Evolutionary conservation across 2,888 invertebrate species (phyloP).

Genomic region (Odontomyia ornata): DNA sequence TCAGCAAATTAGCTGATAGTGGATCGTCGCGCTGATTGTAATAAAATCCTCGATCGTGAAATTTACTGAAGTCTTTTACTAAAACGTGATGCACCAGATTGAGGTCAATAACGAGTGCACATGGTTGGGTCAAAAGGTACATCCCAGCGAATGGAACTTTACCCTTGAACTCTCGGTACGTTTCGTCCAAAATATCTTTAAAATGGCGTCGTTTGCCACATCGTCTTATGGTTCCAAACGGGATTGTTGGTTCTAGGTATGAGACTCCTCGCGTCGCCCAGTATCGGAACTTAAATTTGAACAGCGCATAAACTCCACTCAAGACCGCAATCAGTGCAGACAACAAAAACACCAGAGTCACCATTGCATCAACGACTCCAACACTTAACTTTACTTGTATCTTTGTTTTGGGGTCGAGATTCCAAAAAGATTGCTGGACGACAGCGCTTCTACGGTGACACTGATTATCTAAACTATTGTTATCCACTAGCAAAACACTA

Average conservation of each 20-base stretch:
- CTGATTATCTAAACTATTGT: too few species aligned
- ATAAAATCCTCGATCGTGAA: conserved; percentile 55
- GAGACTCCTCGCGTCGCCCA: conserved; percentile 52
- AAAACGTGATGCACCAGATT: conserved; percentile 55
- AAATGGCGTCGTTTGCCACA: conserved; percentile 25
- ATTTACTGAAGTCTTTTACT: conserved; percentile 56
- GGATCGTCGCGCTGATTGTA: conserved; percentile 56
- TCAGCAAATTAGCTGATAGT: conserved; percentile 54
- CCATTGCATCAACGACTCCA: too few species aligned
- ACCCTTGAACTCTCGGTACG: conserved; percentile 40
- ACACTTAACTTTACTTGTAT: too few species aligned
- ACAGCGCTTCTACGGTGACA: too few species aligned
- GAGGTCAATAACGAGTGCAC: conserved; percentile 48
- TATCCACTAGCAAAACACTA: too few species aligned
- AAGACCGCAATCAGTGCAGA: too few species aligned
- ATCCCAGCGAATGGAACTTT: conserved; percentile 46
- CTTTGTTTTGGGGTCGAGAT: too few species aligned
- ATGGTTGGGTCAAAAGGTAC: conserved; percentile 48
- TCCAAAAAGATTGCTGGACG: too few species aligned
- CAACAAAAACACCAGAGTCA: too few species aligned
- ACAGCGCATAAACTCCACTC: neutral
- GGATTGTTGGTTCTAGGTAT: conserved; percentile 52
- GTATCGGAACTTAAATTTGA: conserved; percentile 48
- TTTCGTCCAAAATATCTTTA: neutral
- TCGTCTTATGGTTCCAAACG: conserved; percentile 54